Evolutionary conservation across 2,113 vertebrate genomes (phyloP), one percentile per base, ranked within the genome.

Genomic region (Bujurquina vittata): DNA sequence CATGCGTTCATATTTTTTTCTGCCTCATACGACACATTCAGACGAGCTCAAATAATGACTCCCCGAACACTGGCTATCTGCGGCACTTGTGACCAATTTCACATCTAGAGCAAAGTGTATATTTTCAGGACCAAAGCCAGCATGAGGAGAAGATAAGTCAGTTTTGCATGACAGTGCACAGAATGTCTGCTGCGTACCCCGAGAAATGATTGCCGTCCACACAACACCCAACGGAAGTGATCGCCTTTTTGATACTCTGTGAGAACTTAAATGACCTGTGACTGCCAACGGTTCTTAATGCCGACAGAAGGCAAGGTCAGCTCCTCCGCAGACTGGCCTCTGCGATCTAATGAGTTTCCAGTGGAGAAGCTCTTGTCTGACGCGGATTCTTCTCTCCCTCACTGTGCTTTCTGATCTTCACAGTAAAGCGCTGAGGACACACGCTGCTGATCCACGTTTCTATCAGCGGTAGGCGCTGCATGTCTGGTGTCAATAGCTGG

Each of bases 331-430:
- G 79, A 82, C 65, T 79, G 73, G 67, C 54, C 80, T 88, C 74
- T 46, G 55, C 57, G 56, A 86, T 83, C 87, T 90, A 92, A 92
- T 90, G 88, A 88, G 89, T 90, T 91, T 92, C 77, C 83, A 84
- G 75, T 77, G 74, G 84, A 84, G 82, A 86, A 87, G 75, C 81
- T 77, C 87, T 83, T 79, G 73, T 80, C 52, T 72, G 83, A 81
- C 79, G 79, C 37, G 55, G 31, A 63, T 83, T 85, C 69, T 87
- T 29, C n/a, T 80, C 73, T 75, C 73, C 73, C 62, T 85, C 77
- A 67, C 72, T 77, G 76, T 82, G 72, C 67, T 72, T 88, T 83
- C 83, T 87, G 81, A 90, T 83, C 84, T 75, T 79, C 37, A 73
- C 76, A 72, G 75, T 35, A 58, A 87, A 84, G 61, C 18, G 2